phyloP scores from a whole-genome alignment of 2,113 vertebrate species.

The Callorhinus ursinus region DNA sequence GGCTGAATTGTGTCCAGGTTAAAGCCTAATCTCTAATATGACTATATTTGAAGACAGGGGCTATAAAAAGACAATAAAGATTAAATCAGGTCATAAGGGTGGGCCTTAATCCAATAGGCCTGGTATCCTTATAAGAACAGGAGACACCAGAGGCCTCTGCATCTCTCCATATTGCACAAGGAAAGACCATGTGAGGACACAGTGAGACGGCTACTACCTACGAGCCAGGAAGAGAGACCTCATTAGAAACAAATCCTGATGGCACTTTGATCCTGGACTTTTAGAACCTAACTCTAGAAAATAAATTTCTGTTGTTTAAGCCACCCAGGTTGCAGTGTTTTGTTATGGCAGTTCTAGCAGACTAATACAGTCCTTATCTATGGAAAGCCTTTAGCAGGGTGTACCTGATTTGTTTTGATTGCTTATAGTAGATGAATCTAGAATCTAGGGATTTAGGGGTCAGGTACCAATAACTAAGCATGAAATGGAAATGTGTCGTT shows the following conservation, averaged over 20 bases:
- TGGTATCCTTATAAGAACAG: not conserved
- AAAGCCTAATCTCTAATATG: not conserved
- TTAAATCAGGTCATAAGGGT: not conserved
- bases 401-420: not conserved
- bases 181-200: not conserved
- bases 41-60: not conserved
- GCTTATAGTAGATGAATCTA: not conserved
- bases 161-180: not conserved
- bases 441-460: not conserved
- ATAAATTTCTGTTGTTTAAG: not conserved
- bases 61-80: not conserved
- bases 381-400: not conserved
- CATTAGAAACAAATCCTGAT: not conserved
- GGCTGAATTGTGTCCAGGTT: not conserved
- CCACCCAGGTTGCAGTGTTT: not conserved
- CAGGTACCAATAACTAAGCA: not conserved
- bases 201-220: not conserved
- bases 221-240: not conserved
- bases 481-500: not conserved
- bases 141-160: not conserved
- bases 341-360: not conserved
- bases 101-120: not conserved
- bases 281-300: not conserved
- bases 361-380: not conserved
- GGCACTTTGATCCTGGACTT: not conserved